These are phyloP conservation scores for Suncus etruscus DNA, from an alignment of 2,113 vertebrate genomes.

Conservation along the genomic window DNA sequence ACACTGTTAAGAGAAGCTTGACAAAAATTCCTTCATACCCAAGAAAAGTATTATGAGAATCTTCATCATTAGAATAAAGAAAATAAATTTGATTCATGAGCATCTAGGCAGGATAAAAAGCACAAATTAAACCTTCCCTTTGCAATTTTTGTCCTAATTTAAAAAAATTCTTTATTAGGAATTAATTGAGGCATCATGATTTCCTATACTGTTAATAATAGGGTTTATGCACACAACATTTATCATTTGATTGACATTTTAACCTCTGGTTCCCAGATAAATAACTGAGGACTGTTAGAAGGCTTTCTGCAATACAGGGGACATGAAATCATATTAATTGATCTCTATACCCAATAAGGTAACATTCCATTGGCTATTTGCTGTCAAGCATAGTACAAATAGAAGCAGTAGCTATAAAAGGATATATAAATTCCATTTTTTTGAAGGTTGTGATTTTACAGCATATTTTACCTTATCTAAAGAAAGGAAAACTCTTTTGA, in stretches of 20 bases:
- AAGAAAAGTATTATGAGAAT: too few relatives aligned
- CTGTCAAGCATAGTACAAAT: background rate
- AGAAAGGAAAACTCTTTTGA: background rate
- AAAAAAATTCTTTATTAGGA: too few relatives aligned
- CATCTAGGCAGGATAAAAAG: background rate
- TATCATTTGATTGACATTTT: background rate
- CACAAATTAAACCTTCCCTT: background rate
- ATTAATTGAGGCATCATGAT: too few relatives aligned
- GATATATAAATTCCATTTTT: background rate
- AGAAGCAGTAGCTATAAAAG: background rate
- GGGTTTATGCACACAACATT: too few relatives aligned
- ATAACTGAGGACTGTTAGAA: background rate
- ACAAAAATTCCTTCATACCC: background rate
- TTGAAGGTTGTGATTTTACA: background rate
- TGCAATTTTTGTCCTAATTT: background rate
- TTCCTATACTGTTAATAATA: too few relatives aligned
- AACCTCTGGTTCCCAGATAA: background rate
- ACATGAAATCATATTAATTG: too few relatives aligned
- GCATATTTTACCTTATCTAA: background rate
- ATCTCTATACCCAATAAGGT: background rate
- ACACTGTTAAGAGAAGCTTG: background rate
- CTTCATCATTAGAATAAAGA: background rate
- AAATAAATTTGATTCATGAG: background rate
- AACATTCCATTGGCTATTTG: background rate
- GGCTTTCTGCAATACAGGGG: background rate